Evolutionary conservation across 2,888 invertebrate genomes (phyloP).

Genomic region (Drosophila bunnanda): DNA sequence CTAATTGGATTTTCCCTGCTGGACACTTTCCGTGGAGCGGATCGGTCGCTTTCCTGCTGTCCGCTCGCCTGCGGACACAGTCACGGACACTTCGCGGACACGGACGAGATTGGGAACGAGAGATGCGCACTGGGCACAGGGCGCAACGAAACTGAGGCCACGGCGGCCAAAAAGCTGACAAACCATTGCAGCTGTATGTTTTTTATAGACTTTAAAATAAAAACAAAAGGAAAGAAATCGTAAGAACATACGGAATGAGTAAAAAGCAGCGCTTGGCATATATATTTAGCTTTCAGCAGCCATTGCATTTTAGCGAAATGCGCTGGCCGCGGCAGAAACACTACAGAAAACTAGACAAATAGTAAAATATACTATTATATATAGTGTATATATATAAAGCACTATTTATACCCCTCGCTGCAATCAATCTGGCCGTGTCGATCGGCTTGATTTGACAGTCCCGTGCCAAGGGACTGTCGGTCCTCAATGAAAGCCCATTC

Average conservation of each 20-base stretch:
- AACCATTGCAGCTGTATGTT: slow-evolving; percentile 50
- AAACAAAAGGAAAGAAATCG: slow-evolving; percentile 31
- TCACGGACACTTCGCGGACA: slow-evolving; percentile 39
- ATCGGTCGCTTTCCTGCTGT: slow-evolving; percentile 13
- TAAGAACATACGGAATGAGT: slow-evolving; percentile 32
- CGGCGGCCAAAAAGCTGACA: slow-evolving; percentile 46
- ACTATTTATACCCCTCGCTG: slow-evolving; percentile 33
- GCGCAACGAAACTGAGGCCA: slow-evolving; percentile 43
- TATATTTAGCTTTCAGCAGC: slow-evolving; percentile 72
- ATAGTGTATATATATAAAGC: background rate
- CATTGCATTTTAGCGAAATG: slow-evolving; percentile 70
- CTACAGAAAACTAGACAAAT: slow-evolving; percentile 11
- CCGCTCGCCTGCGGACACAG: slow-evolving; percentile 34
- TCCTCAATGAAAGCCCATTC: slow-evolving; percentile 11
- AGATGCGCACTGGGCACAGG: slow-evolving; percentile 45
- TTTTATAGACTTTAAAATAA: slow-evolving; percentile 65
- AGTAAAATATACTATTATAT: slow-evolving; percentile 16
- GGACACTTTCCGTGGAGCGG: slow-evolving; percentile 20
- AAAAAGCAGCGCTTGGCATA: slow-evolving; percentile 53
- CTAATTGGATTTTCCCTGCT: background rate
- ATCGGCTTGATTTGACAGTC: slow-evolving; percentile 17
- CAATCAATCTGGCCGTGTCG: slow-evolving; percentile 40
- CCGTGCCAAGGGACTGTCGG: slow-evolving; percentile 17
- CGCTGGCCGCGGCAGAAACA: slow-evolving; percentile 54
- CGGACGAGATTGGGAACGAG: slow-evolving; percentile 29